Evolutionary conservation across 1,140 invertebrate genomes (phyloP).

Genomic region (Trichoplusia ni): DNA sequence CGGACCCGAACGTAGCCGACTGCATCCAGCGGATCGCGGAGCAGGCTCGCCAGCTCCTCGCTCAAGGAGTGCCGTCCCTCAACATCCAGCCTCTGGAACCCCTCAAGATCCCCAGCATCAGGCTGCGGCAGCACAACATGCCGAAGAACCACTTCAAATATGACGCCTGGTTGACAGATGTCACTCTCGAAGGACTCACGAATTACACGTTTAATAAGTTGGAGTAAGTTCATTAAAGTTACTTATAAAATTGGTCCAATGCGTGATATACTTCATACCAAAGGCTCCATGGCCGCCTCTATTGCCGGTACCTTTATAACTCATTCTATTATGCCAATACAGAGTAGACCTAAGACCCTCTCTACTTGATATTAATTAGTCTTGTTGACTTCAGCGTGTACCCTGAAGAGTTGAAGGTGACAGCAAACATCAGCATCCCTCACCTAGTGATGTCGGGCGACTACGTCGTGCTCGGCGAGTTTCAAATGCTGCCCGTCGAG

Average conservation of each 20-base stretch:
- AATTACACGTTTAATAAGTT: constrained; percentile 77
- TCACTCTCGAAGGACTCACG: constrained; percentile 68
- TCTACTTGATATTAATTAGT: not conserved
- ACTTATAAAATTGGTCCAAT: too few species aligned
- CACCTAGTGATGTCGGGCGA: constrained; percentile 73
- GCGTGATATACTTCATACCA: too few species aligned
- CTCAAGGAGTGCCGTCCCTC: constrained; percentile 63
- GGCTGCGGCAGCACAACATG: constrained; percentile 69
- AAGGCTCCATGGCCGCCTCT: too few species aligned
- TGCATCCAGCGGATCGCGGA: constrained; percentile 83
- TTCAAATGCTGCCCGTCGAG: constrained; percentile 80
- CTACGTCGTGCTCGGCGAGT: constrained; percentile 79
- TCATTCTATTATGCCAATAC: too few species aligned
- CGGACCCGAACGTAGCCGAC: constrained; percentile 82
- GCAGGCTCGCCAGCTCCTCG: constrained; percentile 56
- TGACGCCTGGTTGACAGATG: constrained; percentile 75
- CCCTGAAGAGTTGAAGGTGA: constrained; percentile 74
- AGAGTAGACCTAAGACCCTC: too few species aligned
- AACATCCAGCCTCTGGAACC: constrained; percentile 71
- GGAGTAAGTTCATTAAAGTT: constrained; percentile 63
- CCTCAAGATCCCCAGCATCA: constrained; percentile 66
- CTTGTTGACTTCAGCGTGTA: constrained; percentile 64
- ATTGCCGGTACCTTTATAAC: too few species aligned
- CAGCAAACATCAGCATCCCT: constrained; percentile 72
- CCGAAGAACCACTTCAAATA: constrained; percentile 71